A percentile compares a stretch with the other conserved stretches of the same genome.
Conservation (phyloP, 2,113 vertebrate genomes). For the Dendropsophus ebraccatus region DNA sequence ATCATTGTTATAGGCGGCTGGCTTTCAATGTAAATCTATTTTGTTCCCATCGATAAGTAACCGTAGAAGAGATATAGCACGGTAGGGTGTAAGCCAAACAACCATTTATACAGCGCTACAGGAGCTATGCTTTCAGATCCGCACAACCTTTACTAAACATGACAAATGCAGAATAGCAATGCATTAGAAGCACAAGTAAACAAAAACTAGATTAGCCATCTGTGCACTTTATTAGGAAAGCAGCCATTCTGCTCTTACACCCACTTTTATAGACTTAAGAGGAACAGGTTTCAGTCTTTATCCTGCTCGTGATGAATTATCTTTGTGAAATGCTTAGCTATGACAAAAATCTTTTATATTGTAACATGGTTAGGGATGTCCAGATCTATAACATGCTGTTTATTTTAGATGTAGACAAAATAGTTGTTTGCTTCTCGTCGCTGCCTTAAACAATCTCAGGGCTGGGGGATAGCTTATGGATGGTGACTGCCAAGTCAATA, state of each 20-base stretch:
- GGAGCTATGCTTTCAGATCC: constrained; percentile 3
- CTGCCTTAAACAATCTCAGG: not conserved
- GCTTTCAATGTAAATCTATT: constrained; percentile 40
- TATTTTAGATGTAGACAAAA: not conserved
- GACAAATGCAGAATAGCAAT: constrained; percentile 39
- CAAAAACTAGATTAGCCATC: constrained; percentile 54
- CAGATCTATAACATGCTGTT: constrained; percentile 16
- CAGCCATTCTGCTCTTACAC: constrained; percentile 27
- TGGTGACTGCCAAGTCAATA: not conserved
- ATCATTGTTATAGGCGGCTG: constrained; percentile 30
- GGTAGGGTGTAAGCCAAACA: constrained; percentile 18
- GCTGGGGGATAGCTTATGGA: not conserved
- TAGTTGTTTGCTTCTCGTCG: not conserved
- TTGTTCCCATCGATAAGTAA: constrained; percentile 25
- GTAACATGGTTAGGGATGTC: not conserved
- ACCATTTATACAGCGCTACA: not conserved
- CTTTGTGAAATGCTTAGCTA: constrained; percentile 14
- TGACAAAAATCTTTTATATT: constrained; percentile 27
- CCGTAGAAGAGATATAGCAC: constrained; percentile 4
- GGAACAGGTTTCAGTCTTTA: constrained; percentile 11
- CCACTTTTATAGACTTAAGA: constrained; percentile 33
- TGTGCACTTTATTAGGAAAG: constrained; percentile 33
- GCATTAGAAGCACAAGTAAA: constrained; percentile 49
- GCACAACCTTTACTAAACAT: constrained; percentile 42
- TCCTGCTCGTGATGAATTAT: constrained; percentile 9